Conservation (phyloP, 2,113 vertebrate species). For the Sylvilagus bachmani region DNA sequence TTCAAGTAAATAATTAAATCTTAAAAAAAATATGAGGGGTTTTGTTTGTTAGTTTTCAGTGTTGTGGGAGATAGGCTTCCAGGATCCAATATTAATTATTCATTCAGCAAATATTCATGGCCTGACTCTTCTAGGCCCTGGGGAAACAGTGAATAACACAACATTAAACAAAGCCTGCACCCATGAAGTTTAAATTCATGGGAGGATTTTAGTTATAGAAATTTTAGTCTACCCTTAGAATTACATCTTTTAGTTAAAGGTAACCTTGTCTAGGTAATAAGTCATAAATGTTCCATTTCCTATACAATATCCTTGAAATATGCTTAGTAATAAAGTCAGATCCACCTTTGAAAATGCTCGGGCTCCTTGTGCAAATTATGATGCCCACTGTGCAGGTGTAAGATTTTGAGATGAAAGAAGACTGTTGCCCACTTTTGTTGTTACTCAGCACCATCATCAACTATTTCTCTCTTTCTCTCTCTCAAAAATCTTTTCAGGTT, state of each 20-base stretch:
- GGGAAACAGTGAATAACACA: background rate
- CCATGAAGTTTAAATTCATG: background rate
- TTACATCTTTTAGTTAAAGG: conserved; percentile 13
- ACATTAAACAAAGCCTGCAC: background rate
- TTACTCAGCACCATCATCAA: background rate
- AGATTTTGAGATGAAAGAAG: background rate
- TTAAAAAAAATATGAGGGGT: no score
- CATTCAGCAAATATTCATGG: background rate
- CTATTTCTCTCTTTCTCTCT: background rate
- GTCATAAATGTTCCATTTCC: background rate
- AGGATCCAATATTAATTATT: background rate
- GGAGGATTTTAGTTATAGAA: background rate
- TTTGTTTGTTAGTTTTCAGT: background rate
- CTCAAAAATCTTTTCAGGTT: conserved; percentile 87
- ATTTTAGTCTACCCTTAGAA: background rate
- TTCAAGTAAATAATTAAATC: no score
- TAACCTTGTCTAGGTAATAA: background rate
- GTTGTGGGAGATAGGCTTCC: background rate
- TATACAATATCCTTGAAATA: background rate
- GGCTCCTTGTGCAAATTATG: background rate
- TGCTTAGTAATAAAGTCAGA: background rate
- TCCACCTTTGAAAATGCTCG: background rate
- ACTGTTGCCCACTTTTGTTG: background rate
- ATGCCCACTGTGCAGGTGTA: background rate
- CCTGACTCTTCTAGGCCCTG: background rate